Base-by-base conservation (phyloP, 1,140 invertebrate genomes). In the Portunus trituberculatus region DNA sequence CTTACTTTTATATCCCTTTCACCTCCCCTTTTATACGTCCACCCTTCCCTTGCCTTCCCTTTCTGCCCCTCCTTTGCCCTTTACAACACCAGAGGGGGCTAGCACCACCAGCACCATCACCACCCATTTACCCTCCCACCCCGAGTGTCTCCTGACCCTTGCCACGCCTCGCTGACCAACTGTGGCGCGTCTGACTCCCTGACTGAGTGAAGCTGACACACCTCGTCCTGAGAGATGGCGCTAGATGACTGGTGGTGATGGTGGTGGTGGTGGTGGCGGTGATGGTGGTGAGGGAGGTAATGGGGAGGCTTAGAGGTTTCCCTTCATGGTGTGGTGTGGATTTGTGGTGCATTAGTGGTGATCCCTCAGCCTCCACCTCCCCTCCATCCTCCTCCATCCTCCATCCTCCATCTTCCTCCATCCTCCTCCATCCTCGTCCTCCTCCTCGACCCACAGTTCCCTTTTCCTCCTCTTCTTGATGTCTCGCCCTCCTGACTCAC, bases 331-430 rank as follows among this genome's bases (percentile, higher is more conserved):
- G 39, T 39, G 39, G 39, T 39, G 39, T 76, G 67, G 67, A 12
- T 76, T 20, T 76, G 67, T 25, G 67, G 20, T 25, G 67, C n/a
- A 76, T 76, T 76, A 76, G 67, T 7, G 12, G 67, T 76, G 67
- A 76, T 76, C 67, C 67, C 67, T n/a, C 25, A n/a, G 67, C 67
- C 67, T 20, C n/a, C 8, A n/a, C 25, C 4, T n/a, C 25, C n/a
- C 67, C 67, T 76, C 67, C 67, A 39, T 76, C 67, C 67, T 76
- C 67, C 67, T 76, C 67, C n/a, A n/a, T 76, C 67, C 67, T 76
- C 67, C 67, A n/a, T 76, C 67, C 67, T 76, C 67, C 20, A n/a
- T n/a, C 67, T 8, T 76, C 67, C 67, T 76, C 67, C 67, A 7
- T 76, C 67, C n/a, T 20, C n/a, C n/a, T 76, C 67, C 20, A 6